A percentile compares a stretch with the other conserved stretches of the same genome.
These are phyloP conservation scores for Megamerina dolium DNA, from an alignment of 2,888 invertebrate species.

Conservation along the genomic window DNA sequence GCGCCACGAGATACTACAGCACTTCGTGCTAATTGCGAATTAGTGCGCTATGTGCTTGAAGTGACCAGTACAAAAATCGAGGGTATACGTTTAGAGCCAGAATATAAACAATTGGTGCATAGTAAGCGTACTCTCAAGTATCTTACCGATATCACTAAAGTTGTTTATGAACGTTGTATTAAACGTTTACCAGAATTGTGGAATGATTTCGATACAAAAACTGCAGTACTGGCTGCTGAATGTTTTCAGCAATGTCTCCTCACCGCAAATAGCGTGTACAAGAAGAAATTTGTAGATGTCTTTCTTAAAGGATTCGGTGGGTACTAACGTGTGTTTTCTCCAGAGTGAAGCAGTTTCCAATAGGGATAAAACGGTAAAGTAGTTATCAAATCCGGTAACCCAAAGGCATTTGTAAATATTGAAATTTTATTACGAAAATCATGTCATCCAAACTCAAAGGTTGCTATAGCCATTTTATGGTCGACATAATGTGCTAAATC, in stretches of 20 bases:
- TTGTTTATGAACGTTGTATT: constrained; percentile 49
- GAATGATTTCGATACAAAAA: constrained; percentile 51
- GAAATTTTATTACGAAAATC: too few species aligned
- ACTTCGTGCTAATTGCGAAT: constrained; percentile 51
- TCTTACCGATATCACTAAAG: constrained; percentile 38
- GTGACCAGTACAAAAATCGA: constrained; percentile 31
- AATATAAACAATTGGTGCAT: constrained; percentile 40
- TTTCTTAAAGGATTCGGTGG: constrained; percentile 41
- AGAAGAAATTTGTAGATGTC: constrained; percentile 35
- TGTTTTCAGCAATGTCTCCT: constrained; percentile 51
- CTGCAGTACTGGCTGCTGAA: constrained; percentile 53
- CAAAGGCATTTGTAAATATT: too few species aligned
- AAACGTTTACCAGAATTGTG: constrained; percentile 49
- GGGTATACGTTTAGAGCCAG: constrained; percentile 36
- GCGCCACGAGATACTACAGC: constrained; percentile 47
- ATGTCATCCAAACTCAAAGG: too few species aligned
- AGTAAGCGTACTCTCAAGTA: constrained; percentile 39
- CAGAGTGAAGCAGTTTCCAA: too few species aligned
- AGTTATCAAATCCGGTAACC: too few species aligned
- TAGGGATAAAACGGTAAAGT: too few species aligned
- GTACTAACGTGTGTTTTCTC: constrained; percentile 3
- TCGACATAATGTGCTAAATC: too few species aligned
- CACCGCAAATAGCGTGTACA: constrained; percentile 37
- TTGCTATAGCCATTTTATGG: too few species aligned
- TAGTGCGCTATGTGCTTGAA: constrained; percentile 55